These are phyloP conservation scores for Agrochola lota DNA, from an alignment of 2,888 invertebrate species.

Conservation along the genomic window DNA sequence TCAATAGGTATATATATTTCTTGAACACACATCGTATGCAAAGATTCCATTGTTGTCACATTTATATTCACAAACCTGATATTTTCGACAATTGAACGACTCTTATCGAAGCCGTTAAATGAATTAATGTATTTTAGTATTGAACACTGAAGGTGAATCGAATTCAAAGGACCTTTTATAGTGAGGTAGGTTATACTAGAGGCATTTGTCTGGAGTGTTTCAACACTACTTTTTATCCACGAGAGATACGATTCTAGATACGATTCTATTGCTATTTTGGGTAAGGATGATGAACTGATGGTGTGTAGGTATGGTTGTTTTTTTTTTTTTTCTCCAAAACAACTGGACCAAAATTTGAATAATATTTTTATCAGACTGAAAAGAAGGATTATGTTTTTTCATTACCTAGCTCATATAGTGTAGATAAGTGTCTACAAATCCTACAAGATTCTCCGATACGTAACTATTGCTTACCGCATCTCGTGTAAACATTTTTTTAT, in stretches of 20 bases:
- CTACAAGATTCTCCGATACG: not conserved
- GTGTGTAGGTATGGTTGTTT: not conserved
- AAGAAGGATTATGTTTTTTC: not conserved
- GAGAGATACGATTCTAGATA: not conserved
- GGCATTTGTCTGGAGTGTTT: not conserved
- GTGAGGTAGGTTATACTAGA: conserved; percentile 6
- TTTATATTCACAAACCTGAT: conserved; percentile 46
- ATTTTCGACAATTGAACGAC: conserved; percentile 40
- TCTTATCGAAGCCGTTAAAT: conserved; percentile 42
- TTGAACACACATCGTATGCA: conserved; percentile 33
- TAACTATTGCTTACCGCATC: not conserved
- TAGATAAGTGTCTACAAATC: not conserved
- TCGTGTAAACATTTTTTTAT: not conserved
- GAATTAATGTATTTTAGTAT: conserved; percentile 46
- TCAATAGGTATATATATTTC: conserved; percentile 31
- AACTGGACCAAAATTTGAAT: not conserved
- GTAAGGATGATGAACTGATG: not conserved
- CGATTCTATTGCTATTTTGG: not conserved
- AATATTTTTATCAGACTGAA: not conserved
- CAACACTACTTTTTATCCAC: not conserved
- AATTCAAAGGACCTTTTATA: conserved; percentile 29
- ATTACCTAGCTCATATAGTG: not conserved
- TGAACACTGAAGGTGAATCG: conserved; percentile 49
- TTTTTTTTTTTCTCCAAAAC: not conserved
- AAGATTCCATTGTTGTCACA: conserved; percentile 46